phyloP scores from a whole-genome alignment of 2,888 invertebrate species.

The Plagodis dolabraria region DNA sequence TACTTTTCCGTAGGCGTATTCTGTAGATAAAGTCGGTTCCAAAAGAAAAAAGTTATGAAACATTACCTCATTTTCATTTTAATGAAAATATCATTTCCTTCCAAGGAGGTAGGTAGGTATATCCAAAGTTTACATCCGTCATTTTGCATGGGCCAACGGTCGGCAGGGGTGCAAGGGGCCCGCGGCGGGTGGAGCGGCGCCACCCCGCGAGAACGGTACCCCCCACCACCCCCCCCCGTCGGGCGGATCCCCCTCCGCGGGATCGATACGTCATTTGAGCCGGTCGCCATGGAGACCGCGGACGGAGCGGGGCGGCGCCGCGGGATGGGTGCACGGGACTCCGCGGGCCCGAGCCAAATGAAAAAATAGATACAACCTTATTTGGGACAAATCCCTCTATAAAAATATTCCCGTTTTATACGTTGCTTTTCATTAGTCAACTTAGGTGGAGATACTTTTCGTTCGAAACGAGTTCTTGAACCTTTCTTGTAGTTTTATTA shows the following conservation, averaged over 20 bases:
- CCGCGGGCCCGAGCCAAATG: slow-evolving; percentile 64
- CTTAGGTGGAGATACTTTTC: slow-evolving; percentile 32
- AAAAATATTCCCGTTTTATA: slow-evolving; percentile 62
- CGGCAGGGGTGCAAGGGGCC: slow-evolving; percentile 74
- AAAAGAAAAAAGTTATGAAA: slow-evolving; percentile 58
- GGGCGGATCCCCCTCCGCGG: slow-evolving; percentile 66
- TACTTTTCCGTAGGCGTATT: not conserved
- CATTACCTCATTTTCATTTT: slow-evolving; percentile 79
- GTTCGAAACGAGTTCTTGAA: slow-evolving; percentile 25
- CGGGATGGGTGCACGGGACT: slow-evolving; percentile 76
- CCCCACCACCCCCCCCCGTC: slow-evolving; percentile 45
- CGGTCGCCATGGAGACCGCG: slow-evolving; percentile 85
- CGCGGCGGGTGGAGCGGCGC: slow-evolving; percentile 79
- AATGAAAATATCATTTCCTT: slow-evolving; percentile 84
- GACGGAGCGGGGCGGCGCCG: slow-evolving; percentile 82
- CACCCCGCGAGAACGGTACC: slow-evolving; percentile 71
- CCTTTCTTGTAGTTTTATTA: slow-evolving; percentile 19
- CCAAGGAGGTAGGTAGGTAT: slow-evolving; percentile 81
- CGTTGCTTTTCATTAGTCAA: slow-evolving; percentile 43
- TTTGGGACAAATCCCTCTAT: slow-evolving; percentile 72
- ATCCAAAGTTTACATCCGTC: slow-evolving; percentile 85
- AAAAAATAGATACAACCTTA: slow-evolving; percentile 76
- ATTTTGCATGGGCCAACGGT: slow-evolving; percentile 85
- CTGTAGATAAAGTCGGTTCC: slow-evolving; percentile 12
- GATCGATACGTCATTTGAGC: slow-evolving; percentile 85